Conservation (phyloP, 2,797 vertebrate species). For the Lagocephalus sceleratus region DNA sequence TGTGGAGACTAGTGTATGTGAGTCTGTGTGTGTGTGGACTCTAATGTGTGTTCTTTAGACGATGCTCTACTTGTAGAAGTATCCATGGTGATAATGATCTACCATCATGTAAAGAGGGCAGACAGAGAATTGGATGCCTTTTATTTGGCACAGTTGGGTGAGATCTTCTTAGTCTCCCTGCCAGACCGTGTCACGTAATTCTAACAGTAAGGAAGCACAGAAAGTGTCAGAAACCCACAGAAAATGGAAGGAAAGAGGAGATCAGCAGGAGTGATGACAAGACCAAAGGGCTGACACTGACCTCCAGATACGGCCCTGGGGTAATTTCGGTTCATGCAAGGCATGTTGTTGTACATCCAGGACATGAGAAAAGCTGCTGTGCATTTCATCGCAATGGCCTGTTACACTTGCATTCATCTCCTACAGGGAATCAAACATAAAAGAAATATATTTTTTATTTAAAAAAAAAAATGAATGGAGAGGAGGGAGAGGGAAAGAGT, state of each 20-base stretch:
- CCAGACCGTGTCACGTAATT: conserved; percentile 8
- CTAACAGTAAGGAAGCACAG: not conserved
- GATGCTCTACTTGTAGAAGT: conserved; percentile 61
- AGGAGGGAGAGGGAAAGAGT: not conserved
- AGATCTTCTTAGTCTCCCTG: conserved; percentile 20
- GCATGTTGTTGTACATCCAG: conserved; percentile 20
- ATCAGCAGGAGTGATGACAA: not conserved
- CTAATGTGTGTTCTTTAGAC: conserved; percentile 38
- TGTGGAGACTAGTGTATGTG: conserved; percentile 1
- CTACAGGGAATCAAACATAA: not conserved
- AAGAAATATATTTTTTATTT: not conserved
- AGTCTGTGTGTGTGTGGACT: conserved; percentile 7
- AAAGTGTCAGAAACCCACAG: conserved; percentile 6
- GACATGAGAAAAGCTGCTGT: conserved; percentile 15
- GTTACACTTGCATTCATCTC: conserved; percentile 6
- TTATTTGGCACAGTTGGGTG: conserved; percentile 36
- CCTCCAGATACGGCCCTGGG: conserved; percentile 9
- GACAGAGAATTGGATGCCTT: conserved; percentile 34
- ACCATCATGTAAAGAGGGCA: conserved; percentile 44
- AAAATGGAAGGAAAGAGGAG: not conserved
- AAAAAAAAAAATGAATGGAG: too few species aligned
- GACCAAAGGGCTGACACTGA: conserved; percentile 9
- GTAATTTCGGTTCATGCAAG: conserved; percentile 7
- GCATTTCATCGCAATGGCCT: conserved; percentile 14
- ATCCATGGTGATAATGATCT: conserved; percentile 64